Base-by-base conservation (phyloP, 2,113 vertebrate genomes). In the Nanorana parkeri region DNA sequence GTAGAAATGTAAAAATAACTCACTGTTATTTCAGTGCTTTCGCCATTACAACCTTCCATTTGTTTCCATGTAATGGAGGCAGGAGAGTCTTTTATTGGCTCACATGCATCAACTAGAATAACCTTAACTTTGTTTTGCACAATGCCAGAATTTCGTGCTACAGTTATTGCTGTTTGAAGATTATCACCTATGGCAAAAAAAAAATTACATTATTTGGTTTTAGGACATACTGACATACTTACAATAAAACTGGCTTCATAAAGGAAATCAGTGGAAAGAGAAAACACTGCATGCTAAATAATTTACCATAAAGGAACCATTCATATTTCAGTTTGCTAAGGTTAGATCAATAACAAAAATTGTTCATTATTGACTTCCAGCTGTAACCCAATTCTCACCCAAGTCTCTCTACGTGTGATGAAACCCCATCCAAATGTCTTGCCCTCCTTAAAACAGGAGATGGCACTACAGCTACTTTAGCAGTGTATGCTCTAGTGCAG, bases 111-210 rank as follows among this genome's bases (percentile, higher is more conserved):
- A 0, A 90, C 7, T 0, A 91, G 66, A 80, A 91, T 92, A 63
- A 91, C 86, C 83, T 60, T 80, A 76, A 75, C 86, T 54, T 84
- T 47, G 0, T 0, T 10, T 77, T 85, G 85, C 64, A 92, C 84
- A 89, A 93, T 92, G 69, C 61, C 89, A 0, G 78, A 88, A 3
- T 84, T 90, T 84, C 84, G 93, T 61, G 91, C 91, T 7, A 93
- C 90, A 0, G 86, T 92, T 72, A 93, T 77, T 32, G 90, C 92
- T 3, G 92, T 94, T 87, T 92, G 89, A 61, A 94, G 85, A 58
- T 94, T 94, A 84, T 94, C 93, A 7, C 91, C 93, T 93, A 75
- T 26, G 54, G 24, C 32, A 26, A 29, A 51, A 80, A 29, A 51
- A 80, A 41, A 60, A 60, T n/a, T 19, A 13, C 15, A 1, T 24